phyloP scores from a whole-genome alignment of 2,113 vertebrate genomes.

The Microtus ochrogaster region DNA sequence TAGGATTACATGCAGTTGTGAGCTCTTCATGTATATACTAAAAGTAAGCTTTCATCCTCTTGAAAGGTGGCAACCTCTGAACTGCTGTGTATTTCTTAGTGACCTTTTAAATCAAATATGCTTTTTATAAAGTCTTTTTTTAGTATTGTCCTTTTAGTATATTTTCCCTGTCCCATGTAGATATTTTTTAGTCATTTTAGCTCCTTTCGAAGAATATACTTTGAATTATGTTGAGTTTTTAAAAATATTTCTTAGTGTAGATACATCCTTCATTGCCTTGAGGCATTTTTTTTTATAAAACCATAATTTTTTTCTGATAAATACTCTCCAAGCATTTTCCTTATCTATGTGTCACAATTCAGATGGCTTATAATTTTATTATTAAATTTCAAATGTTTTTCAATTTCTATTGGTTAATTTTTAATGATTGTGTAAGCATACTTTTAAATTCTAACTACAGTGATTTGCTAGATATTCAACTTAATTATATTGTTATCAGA shows the following conservation, averaged over 20 bases:
- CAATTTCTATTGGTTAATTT: background rate
- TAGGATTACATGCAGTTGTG: background rate
- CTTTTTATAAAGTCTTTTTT: background rate
- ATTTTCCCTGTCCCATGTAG: background rate
- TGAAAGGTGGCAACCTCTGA: background rate
- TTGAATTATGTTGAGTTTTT: background rate
- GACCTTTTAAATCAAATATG: background rate
- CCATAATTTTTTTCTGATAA: background rate
- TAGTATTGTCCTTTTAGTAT: background rate
- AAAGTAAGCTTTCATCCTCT: background rate
- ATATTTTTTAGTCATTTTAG: background rate
- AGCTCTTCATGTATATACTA: background rate
- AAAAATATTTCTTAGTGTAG: background rate
- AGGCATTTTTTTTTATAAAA: background rate
- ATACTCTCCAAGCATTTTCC: background rate
- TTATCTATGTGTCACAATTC: background rate
- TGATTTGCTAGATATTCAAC: background rate
- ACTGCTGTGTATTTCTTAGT: background rate
- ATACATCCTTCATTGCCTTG: background rate
- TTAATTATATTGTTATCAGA: background rate
- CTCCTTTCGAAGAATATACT: background rate
- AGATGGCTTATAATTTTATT: background rate
- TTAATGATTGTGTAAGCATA: background rate
- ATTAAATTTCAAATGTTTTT: background rate
- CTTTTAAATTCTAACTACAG: background rate